Conservation (phyloP, 2,113 vertebrate genomes). For the Larimichthys crocea region DNA sequence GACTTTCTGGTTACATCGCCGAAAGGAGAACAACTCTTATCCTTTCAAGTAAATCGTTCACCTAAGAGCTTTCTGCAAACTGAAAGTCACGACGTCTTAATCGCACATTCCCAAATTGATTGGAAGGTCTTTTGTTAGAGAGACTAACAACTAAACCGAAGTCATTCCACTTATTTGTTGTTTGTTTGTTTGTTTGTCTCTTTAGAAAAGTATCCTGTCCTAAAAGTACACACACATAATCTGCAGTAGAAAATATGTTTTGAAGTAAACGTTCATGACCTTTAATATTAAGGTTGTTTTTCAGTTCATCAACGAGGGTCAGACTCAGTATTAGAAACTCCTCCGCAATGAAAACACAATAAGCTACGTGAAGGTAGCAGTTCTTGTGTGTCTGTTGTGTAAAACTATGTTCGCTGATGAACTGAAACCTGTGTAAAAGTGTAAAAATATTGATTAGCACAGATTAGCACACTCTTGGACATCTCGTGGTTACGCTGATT, state of each 20-base stretch:
- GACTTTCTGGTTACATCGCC: constrained; percentile 10
- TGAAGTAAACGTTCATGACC: neutral
- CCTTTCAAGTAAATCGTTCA: constrained; percentile 1
- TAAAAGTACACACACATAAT: neutral
- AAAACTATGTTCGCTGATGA: neutral
- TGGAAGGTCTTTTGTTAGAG: neutral
- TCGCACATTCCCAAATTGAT: neutral
- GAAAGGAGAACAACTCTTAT: neutral
- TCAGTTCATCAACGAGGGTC: neutral
- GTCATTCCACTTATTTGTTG: no score
- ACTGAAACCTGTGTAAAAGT: neutral
- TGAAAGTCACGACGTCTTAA: neutral
- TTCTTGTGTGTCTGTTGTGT: neutral
- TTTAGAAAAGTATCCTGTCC: neutral
- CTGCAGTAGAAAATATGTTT: neutral
- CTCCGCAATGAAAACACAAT: neutral
- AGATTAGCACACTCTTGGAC: no score
- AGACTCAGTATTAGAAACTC: neutral
- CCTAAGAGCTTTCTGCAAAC: neutral
- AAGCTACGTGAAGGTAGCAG: neutral
- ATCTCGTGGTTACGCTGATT: no score
- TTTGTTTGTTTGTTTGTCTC: no score
- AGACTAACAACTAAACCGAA: neutral
- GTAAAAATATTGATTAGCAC: neutral
- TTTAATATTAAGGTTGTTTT: neutral